phyloP scores from a whole-genome alignment of 2,888 invertebrate genomes.

The Neoascia interrupta region DNA sequence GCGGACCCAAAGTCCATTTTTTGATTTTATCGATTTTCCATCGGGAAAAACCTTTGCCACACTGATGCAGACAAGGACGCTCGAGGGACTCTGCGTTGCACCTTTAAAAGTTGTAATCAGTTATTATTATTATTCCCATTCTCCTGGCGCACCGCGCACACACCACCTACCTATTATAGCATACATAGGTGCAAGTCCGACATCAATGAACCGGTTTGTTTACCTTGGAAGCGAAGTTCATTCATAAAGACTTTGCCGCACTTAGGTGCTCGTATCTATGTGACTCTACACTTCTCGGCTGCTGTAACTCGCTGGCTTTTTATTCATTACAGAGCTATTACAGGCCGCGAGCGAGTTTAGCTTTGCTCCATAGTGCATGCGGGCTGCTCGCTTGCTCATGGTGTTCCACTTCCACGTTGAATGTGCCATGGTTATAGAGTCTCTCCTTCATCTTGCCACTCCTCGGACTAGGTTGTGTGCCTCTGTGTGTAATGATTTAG shows the following conservation, averaged over 20 bases:
- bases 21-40: slow-evolving; percentile 43
- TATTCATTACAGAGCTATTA: slow-evolving; percentile 45
- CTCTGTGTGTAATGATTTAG: too few relatives aligned
- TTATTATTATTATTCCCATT: slow-evolving; percentile 54
- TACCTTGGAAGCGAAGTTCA: slow-evolving; percentile 62
- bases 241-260: slow-evolving; percentile 58
- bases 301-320: slow-evolving; percentile 26
- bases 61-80: neutral
- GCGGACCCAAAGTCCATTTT: slow-evolving; percentile 17
- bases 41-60: slow-evolving; percentile 42
- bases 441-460: slow-evolving; percentile 52
- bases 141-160: too few relatives aligned
- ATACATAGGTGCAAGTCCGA: slow-evolving; percentile 4
- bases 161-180: too few relatives aligned
- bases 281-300: neutral
- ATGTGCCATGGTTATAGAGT: neutral
- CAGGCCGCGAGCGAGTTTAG: slow-evolving; percentile 41
- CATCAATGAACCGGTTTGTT: slow-evolving; percentile 62
- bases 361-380: slow-evolving; percentile 1
- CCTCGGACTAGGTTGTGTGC: slow-evolving; percentile 46
- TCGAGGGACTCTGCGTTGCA: slow-evolving; percentile 28
- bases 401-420: slow-evolving; percentile 49
- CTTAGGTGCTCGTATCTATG: slow-evolving; percentile 2
- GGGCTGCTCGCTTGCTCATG: slow-evolving; percentile 16
- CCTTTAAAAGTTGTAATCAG: slow-evolving; percentile 60